Conservation (phyloP, 2,113 vertebrate genomes). For the Desmodus rotundus region DNA sequence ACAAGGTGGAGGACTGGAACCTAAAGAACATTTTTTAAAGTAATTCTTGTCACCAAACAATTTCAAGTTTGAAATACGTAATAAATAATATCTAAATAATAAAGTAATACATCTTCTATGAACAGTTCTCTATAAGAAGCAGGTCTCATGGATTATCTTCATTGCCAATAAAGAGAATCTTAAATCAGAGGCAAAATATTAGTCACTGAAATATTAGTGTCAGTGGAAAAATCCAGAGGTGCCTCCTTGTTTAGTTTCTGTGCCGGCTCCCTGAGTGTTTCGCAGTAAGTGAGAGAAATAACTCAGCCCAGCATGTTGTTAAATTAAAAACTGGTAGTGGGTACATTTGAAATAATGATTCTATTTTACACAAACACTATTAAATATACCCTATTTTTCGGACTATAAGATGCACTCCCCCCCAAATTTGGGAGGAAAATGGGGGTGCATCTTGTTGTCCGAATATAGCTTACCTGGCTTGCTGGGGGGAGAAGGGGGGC, state of each 20-base stretch:
- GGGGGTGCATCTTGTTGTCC: no score
- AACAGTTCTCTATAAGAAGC: not conserved
- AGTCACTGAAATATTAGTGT: slow-evolving; percentile 11
- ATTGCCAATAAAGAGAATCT: slow-evolving; percentile 30
- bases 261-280: not conserved
- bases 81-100: slow-evolving; percentile 60
- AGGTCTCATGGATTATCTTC: slow-evolving; percentile 34
- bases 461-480: no score
- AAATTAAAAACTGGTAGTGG: not conserved
- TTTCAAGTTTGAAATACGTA: slow-evolving; percentile 55
- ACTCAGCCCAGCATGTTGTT: not conserved
- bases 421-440: no score
- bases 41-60: slow-evolving; percentile 5
- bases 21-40: slow-evolving; percentile 16
- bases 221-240: not conserved
- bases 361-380: not conserved
- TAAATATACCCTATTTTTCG: no score
- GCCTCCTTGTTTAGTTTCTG: not conserved
- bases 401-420: no score
- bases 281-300: not conserved
- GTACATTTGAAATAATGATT: not conserved
- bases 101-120: slow-evolving; percentile 44
- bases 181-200: slow-evolving; percentile 60
- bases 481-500: no score
- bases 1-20: not conserved